Evolutionary conservation across 35 echinoderm and acorn worm species (phyloP).

Genomic region (Ophioderma brevispina): DNA sequence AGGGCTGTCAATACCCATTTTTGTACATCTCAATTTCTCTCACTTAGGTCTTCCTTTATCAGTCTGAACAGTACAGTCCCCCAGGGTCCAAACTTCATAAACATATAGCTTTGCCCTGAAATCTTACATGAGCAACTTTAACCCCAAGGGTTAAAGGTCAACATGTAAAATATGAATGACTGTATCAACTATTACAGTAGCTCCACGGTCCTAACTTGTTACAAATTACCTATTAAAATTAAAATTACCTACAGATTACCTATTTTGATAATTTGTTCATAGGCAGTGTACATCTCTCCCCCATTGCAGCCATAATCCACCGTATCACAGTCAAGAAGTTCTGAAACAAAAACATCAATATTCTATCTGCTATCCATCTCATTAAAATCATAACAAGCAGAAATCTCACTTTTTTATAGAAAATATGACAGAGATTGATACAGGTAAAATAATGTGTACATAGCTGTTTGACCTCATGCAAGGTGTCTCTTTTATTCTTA

Average conservation of each 20-base stretch:
- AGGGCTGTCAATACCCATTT: neutral
- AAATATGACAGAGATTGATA: neutral
- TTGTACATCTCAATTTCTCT: neutral
- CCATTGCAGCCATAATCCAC: constrained; percentile 84
- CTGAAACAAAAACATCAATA: constrained; percentile 40
- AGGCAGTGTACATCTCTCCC: constrained; percentile 70
- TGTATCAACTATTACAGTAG: neutral
- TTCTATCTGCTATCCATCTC: neutral
- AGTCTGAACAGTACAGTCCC: too few relatives aligned
- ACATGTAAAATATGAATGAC: neutral
- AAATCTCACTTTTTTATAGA: neutral
- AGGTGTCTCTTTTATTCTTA: too few relatives aligned
- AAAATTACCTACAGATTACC: constrained; percentile 52
- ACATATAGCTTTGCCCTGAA: neutral
- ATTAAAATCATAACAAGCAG: neutral
- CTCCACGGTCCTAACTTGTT: neutral
- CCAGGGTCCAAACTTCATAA: too few relatives aligned
- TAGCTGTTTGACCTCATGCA: neutral
- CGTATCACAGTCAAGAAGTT: constrained; percentile 94
- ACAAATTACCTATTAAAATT: neutral
- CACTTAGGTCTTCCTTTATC: too few relatives aligned
- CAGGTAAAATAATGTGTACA: neutral
- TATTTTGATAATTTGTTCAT: constrained; percentile 72
- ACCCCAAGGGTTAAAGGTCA: neutral
- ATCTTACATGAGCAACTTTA: too few relatives aligned